phyloP scores from a whole-genome alignment of 1,140 invertebrate species.

The Papilio glaucus region DNA sequence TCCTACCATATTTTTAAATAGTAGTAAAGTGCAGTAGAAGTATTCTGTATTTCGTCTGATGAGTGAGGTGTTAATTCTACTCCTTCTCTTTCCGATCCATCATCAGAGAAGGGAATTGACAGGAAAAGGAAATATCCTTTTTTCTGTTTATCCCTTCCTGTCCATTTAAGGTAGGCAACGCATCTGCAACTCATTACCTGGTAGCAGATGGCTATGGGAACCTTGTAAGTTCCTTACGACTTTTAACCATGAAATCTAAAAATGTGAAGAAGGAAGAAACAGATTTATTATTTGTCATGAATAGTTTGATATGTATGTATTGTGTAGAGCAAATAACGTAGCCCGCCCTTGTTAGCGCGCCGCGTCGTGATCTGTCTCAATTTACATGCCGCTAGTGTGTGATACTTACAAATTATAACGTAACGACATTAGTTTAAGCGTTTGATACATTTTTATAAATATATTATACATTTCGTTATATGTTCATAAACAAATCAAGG shows the following conservation, averaged over 20 bases:
- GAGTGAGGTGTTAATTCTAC: too few species aligned
- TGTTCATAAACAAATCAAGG: too few species aligned
- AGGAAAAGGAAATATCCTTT: too few species aligned
- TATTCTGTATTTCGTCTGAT: too few species aligned
- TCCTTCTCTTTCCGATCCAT: too few species aligned
- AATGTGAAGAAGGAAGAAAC: neutral
- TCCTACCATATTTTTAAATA: too few species aligned
- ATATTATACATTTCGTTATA: neutral
- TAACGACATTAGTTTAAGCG: neutral
- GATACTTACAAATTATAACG: slow-evolving; percentile 30
- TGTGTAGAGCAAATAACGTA: slow-evolving; percentile 24
- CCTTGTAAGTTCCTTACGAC: neutral
- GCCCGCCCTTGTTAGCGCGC: slow-evolving; percentile 54
- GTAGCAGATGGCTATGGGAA: too few species aligned
- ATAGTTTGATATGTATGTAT: slow-evolving; percentile 14
- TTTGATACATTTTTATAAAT: slow-evolving; percentile 2
- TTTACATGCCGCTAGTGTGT: slow-evolving; percentile 12
- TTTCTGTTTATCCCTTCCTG: too few species aligned
- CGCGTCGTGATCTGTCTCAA: slow-evolving; percentile 61
- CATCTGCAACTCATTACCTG: too few species aligned
- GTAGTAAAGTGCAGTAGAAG: too few species aligned
- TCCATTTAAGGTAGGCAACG: too few species aligned
- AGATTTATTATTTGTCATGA: slow-evolving; percentile 18
- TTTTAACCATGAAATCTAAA: neutral
- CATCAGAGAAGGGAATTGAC: too few species aligned